Percentiles rank a stretch among this genome's conserved stretches.
Conservation (phyloP, 1,140 invertebrate genomes). For the Drosophila fuyamai region DNA sequence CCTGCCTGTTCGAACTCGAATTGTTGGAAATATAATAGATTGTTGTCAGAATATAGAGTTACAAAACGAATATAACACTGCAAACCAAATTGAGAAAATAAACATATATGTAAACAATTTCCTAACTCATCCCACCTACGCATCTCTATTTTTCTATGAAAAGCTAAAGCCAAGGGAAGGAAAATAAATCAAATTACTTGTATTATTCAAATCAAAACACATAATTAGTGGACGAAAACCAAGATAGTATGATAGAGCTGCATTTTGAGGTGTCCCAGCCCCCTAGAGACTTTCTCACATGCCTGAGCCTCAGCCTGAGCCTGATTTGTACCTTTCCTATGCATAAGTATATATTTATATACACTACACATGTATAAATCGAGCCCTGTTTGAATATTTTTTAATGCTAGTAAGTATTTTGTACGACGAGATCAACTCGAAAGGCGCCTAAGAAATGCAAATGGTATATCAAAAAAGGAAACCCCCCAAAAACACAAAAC, state of each 20-base stretch:
- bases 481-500: constrained; percentile 38
- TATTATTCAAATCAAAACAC: constrained; percentile 56
- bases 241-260: constrained; percentile 57
- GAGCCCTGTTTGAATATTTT: constrained; percentile 71
- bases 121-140: constrained; percentile 82
- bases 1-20: constrained; percentile 41
- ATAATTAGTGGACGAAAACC: constrained; percentile 32
- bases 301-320: constrained; percentile 68
- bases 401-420: constrained; percentile 76
- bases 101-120: constrained; percentile 71
- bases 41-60: constrained; percentile 59
- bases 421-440: constrained; percentile 64
- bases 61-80: constrained; percentile 41
- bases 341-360: constrained; percentile 64
- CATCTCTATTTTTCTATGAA: constrained; percentile 83
- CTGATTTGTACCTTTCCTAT: constrained; percentile 82
- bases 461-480: constrained; percentile 64
- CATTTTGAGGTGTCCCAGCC: constrained; percentile 56
- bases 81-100: constrained; percentile 11
- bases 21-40: constrained; percentile 56
- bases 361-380: constrained; percentile 57
- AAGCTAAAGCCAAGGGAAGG: constrained; percentile 57
- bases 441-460: constrained; percentile 55
- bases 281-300: constrained; percentile 74
- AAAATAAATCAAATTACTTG: constrained; percentile 50